These are phyloP conservation scores for Melanchra persicariae DNA, from an alignment of 2,888 invertebrate genomes.

Conservation along the genomic window DNA sequence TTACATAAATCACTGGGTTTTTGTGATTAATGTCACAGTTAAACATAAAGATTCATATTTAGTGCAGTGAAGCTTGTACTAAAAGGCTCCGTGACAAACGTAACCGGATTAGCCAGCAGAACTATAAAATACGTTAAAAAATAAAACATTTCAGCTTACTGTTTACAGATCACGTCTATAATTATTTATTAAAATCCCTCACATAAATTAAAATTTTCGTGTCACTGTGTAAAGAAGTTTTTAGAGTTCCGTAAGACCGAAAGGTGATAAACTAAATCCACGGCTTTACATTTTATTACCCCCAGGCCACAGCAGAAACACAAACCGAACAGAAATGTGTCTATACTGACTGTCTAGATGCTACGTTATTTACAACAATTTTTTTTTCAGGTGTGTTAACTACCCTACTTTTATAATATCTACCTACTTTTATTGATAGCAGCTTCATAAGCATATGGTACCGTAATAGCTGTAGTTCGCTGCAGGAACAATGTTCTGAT, in stretches of 20 bases:
- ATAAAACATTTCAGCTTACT: conserved; percentile 84
- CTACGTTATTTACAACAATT: neutral
- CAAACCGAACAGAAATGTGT: neutral
- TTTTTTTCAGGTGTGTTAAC: neutral
- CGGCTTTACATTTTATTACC: neutral
- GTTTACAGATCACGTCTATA: conserved; percentile 85
- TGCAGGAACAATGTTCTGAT: neutral
- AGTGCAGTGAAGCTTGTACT: conserved; percentile 78
- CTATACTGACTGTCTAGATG: neutral
- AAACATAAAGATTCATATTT: conserved; percentile 89
- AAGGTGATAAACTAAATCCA: neutral
- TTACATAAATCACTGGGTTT: conserved; percentile 85
- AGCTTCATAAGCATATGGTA: no score
- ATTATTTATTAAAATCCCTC: conserved; percentile 86
- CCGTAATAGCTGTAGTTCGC: neutral
- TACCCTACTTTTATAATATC: neutral
- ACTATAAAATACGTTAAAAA: conserved; percentile 82
- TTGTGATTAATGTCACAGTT: conserved; percentile 89
- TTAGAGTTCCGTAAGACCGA: conserved; percentile 64
- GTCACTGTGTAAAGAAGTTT: conserved; percentile 55
- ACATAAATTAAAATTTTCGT: conserved; percentile 82
- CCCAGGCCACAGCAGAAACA: neutral
- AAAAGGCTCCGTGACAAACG: conserved; percentile 80
- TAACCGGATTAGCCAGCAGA: conserved; percentile 75
- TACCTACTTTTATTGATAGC: neutral